phyloP scores from a whole-genome alignment of 2,113 vertebrate genomes.

The Mormyrus lacerda region DNA sequence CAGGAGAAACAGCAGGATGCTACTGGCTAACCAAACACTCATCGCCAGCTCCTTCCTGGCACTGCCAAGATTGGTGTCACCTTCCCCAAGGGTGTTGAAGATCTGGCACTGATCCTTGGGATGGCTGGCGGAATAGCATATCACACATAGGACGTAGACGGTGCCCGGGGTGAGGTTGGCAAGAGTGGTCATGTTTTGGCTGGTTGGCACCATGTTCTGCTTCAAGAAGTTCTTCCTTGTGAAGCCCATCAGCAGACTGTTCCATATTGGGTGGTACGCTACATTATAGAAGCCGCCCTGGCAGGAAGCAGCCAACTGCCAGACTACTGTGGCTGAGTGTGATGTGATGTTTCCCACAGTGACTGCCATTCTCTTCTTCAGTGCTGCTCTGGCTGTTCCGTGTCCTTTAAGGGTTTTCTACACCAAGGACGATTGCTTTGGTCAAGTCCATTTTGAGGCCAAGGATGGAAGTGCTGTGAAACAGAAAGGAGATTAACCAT shows the following conservation, averaged over 20 bases:
- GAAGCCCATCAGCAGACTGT: constrained; percentile 65
- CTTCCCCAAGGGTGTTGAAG: constrained; percentile 65
- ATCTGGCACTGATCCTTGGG: constrained; percentile 71
- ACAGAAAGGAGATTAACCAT: not conserved
- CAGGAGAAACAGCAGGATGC: constrained; percentile 68
- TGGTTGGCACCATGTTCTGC: constrained; percentile 72
- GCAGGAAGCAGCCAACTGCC: constrained; percentile 63
- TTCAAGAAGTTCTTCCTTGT: constrained; percentile 70
- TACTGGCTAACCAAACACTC: constrained; percentile 78
- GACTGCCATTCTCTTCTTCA: constrained; percentile 56
- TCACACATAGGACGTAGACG: constrained; percentile 74
- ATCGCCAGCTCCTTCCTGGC: constrained; percentile 67
- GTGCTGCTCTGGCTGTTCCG: not conserved
- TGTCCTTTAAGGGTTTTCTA: not conserved
- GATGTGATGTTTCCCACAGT: constrained; percentile 69
- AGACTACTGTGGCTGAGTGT: constrained; percentile 66
- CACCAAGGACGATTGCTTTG: not conserved
- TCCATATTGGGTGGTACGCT: constrained; percentile 82
- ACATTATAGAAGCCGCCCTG: constrained; percentile 77
- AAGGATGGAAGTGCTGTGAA: not conserved
- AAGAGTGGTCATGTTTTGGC: constrained; percentile 63
- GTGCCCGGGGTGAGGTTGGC: constrained; percentile 73
- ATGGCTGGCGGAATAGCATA: constrained; percentile 73
- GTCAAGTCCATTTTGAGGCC: not conserved
- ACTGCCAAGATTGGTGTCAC: constrained; percentile 35